Base-by-base conservation (phyloP, 2,888 invertebrate genomes). In the Eucriotettix oculatus region DNA sequence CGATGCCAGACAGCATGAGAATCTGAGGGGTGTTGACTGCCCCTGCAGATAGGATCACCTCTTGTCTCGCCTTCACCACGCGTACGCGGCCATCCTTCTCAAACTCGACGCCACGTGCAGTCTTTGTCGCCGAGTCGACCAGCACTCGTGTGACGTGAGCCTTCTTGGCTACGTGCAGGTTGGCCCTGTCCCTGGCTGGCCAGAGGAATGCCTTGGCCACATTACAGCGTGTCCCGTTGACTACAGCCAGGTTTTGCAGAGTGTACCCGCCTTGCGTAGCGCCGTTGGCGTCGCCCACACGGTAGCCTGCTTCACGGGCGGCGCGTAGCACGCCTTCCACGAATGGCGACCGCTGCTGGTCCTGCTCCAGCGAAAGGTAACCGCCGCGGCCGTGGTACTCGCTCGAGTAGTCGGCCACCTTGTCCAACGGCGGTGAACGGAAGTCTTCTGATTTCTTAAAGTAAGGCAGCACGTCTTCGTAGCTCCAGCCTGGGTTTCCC, bases 21-120 rank as follows among this genome's bases (percentile, higher is more conserved):
- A 98, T 69, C 70, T 99, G 97, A 0, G 98, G 92, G 0, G 95
- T 89, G 70, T 95, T 96, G 0, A 99, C 81, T 0, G 96, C 82
- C 0, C 98, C 98, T 0, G 87, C 93, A 1, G 91, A 90, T 1
- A 97, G 70, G 57, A 97, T 87, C 0, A 98, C 87, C 72, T 92
- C 92, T 67, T 88, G 88, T 59, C 80, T 80, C 0, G 91, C 91
- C 62, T 80, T 75, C 0, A 87, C 84, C 0, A 82, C 75, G 68
- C 84, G 82, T 60, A 80, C 81, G 44, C 79, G 76, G 3, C 90
- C 90, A 65, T 86, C 80, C 65, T 88, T 81, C 1, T 85, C 73
- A 68, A 87, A 91, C 70, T 91, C 88, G 0, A 92, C 88, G 0
- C 87, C 90, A 60, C 81, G 83, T 0, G 89, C 90, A 67, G 82